These are phyloP conservation scores for Phalacrocorax pelagicus DNA, from an alignment of 2,113 vertebrate genomes.

Conservation along the genomic window DNA sequence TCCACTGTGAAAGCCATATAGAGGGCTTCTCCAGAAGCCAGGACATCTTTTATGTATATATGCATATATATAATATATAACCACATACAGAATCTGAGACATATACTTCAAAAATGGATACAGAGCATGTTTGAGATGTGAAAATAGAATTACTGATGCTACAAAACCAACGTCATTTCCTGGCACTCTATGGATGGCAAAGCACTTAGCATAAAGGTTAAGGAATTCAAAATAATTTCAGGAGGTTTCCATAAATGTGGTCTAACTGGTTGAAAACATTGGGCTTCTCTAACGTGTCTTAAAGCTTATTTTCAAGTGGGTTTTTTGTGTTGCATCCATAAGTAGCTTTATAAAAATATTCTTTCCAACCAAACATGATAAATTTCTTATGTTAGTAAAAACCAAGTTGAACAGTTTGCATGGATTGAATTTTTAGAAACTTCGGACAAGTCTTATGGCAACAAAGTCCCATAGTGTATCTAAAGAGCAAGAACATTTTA, in stretches of 20 bases:
- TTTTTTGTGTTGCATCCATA: neutral
- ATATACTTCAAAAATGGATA: neutral
- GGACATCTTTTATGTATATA: neutral
- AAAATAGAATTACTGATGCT: neutral
- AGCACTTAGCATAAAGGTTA: neutral
- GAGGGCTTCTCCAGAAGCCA: neutral
- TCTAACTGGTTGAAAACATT: neutral
- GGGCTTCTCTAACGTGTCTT: neutral
- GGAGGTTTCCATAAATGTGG: neutral
- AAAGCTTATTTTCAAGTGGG: neutral
- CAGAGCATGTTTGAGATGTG: neutral
- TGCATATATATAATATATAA: fast-evolving
- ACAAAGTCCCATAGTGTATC: neutral
- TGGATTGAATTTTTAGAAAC: neutral
- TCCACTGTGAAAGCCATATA: neutral
- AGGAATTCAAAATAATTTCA: neutral
- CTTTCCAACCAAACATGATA: neutral
- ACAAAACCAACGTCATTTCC: neutral
- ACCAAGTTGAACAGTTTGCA: neutral
- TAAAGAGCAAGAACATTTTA: neutral
- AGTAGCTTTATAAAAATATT: neutral
- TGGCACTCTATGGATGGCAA: neutral
- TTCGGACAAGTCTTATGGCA: neutral
- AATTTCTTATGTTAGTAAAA: neutral
- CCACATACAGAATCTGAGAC: neutral